Conservation (phyloP, 2,797 vertebrate species). For the Heteromormyrus szaboi region DNA sequence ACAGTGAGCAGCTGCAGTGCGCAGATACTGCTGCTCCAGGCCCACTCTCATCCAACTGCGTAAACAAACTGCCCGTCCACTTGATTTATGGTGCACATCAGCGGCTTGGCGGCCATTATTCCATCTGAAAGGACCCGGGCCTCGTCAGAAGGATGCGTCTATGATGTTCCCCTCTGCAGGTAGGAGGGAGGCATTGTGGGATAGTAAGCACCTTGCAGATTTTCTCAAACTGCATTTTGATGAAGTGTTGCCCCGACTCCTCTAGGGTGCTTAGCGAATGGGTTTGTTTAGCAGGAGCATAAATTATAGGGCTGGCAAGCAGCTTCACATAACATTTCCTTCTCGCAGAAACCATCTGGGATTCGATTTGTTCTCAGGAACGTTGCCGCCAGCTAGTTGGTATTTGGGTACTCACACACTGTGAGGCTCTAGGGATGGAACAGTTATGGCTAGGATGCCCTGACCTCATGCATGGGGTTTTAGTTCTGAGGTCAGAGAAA, state of each 20-base stretch:
- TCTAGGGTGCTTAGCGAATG: constrained; percentile 31
- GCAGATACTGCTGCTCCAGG: constrained; percentile 65
- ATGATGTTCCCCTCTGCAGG: constrained; percentile 49
- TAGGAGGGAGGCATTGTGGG: constrained; percentile 31
- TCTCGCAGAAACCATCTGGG: constrained; percentile 46
- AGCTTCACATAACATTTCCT: constrained; percentile 45
- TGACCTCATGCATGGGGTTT: constrained; percentile 31
- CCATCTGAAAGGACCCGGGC: constrained; percentile 48
- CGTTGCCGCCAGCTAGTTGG: not conserved
- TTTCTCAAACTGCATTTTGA: constrained; percentile 30
- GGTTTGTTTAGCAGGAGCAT: constrained; percentile 38
- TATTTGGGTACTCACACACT: constrained; percentile 22
- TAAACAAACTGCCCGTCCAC: constrained; percentile 60
- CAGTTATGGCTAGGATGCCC: constrained; percentile 35
- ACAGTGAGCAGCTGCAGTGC: constrained; percentile 56
- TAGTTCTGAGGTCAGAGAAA: constrained; percentile 43
- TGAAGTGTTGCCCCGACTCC: constrained; percentile 28
- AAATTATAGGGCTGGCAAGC: constrained; percentile 48
- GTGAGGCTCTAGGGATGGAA: constrained; percentile 40
- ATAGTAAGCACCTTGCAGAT: constrained; percentile 34
- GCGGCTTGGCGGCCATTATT: constrained; percentile 56
- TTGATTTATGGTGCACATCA: constrained; percentile 67
- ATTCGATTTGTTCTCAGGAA: constrained; percentile 48
- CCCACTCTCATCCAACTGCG: constrained; percentile 48
- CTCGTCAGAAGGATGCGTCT: constrained; percentile 49